Conservation (phyloP, 2,888 invertebrate species). For the Tillus elongatus region DNA sequence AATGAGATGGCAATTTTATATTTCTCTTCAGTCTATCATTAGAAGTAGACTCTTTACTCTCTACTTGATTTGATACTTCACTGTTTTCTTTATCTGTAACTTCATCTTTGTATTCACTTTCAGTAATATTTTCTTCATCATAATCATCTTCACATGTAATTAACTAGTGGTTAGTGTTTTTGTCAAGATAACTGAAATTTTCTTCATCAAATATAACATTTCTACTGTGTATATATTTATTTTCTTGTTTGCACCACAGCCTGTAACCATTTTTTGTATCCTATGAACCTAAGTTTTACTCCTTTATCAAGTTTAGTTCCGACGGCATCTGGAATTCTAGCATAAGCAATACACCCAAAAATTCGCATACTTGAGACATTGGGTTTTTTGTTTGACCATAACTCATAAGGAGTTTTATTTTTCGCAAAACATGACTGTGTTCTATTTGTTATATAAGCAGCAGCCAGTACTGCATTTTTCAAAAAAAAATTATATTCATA, state of each 20-base stretch:
- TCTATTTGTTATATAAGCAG: constrained; percentile 16
- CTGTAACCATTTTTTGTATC: constrained; percentile 14
- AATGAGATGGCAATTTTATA: too few relatives aligned
- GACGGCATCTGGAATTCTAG: constrained; percentile 13
- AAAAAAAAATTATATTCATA: constrained; percentile 12
- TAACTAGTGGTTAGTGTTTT: too few relatives aligned
- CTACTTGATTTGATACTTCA: too few relatives aligned
- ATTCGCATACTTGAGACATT: constrained; percentile 15
- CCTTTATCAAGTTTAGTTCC: constrained; percentile 16
- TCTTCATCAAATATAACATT: too few relatives aligned
- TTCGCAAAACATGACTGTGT: constrained; percentile 12
- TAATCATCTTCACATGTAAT: too few relatives aligned
- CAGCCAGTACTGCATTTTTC: constrained; percentile 14
- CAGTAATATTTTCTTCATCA: not conserved
- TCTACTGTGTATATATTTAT: constrained; percentile 9
- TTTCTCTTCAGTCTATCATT: not conserved
- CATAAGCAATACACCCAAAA: constrained; percentile 16
- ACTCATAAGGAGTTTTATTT: constrained; percentile 15
- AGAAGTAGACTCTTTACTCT: too few relatives aligned
- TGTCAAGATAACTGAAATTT: too few relatives aligned
- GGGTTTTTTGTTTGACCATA: constrained; percentile 14
- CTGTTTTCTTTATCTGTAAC: too few relatives aligned
- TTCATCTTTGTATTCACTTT: not conserved
- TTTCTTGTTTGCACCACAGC: constrained; percentile 9
- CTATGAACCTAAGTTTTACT: constrained; percentile 14